Conservation (phyloP, 2,797 vertebrate genomes). For the Crenichthys baileyi region DNA sequence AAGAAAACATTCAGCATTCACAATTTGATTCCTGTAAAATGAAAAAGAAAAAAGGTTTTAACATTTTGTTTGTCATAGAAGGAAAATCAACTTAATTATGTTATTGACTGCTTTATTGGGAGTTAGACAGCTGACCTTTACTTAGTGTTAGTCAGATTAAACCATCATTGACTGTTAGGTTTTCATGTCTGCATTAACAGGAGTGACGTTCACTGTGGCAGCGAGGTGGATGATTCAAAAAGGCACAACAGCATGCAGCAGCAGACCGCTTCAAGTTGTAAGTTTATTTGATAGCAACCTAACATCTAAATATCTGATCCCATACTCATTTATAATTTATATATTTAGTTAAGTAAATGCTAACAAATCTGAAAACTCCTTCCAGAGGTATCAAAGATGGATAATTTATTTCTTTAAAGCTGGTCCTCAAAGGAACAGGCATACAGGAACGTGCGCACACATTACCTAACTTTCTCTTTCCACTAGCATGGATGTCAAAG, state of each 20-base stretch:
- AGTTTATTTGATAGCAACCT: slow-evolving; percentile 83
- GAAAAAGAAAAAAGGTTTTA: not conserved
- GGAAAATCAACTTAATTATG: not conserved
- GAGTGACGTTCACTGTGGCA: slow-evolving; percentile 89
- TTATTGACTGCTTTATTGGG: not conserved
- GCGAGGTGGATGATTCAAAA: slow-evolving; percentile 88
- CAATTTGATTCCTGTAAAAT: not conserved
- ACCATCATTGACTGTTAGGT: not conserved
- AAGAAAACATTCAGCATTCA: not conserved
- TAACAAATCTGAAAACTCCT: not conserved
- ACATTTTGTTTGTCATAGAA: not conserved
- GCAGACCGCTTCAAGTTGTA: slow-evolving; percentile 84
- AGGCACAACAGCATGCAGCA: slow-evolving; percentile 86
- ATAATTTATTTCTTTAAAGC: not conserved
- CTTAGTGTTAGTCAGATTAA: not conserved
- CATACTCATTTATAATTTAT: not conserved
- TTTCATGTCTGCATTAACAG: slow-evolving; percentile 65
- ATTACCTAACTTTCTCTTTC: not conserved
- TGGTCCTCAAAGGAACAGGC: not conserved
- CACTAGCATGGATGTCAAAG: not conserved
- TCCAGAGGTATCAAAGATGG: not conserved
- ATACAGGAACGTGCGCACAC: not conserved
- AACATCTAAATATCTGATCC: not conserved
- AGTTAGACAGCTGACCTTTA: not conserved
- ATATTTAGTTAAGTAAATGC: not conserved